Base-by-base conservation (phyloP, 2,888 invertebrate species). In the Tyria jacobaeae region DNA sequence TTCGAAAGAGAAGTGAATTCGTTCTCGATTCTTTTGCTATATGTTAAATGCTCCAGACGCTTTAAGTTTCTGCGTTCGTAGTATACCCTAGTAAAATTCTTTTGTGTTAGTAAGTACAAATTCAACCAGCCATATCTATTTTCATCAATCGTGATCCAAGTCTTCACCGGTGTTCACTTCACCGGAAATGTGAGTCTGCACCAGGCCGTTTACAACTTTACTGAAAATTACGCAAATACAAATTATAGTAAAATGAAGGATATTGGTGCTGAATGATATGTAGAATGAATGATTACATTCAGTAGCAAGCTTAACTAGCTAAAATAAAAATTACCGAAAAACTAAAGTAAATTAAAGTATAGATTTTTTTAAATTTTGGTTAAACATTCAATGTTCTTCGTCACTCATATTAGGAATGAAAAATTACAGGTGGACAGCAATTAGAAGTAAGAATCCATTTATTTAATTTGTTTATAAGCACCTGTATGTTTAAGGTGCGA, bases 251-350 rank as follows among this genome's bases (percentile, higher is more conserved):
- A 62, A 64, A 70, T 54, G 71, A 66, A 61, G 63, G 63, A 70
- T 71, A 66, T 62, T 78, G 80, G 80, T 81, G 80, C 80, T 81
- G 80, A 74, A 65, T 60, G 68, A 62, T 68, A 62, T 56, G 60
- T 72, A 66, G 51, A 39, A 61, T 65, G 66, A 62, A 70, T 63
- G 57, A 17, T 50, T 48, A 50, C 41, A 58, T 58, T 68, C 52
- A 55, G 51, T 61, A 67, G 64, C 63, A 53, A 72, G 78, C 64
- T 71, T 77, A 27, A 67, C 67, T 74, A 77, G 57, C 62, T 66
- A 55, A 63, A 39, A 59, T 25, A 39, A 39, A 53, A 53, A 53
- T 10, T 53, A 35, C 9, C 24, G 15, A 1, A 51, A 7, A 31
- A 17, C 17, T 44, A 35, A 15, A 51, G 17, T 15, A 44, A 21